Conservation (phyloP, 1,140 invertebrate genomes). For the Nasonia giraulti region DNA sequence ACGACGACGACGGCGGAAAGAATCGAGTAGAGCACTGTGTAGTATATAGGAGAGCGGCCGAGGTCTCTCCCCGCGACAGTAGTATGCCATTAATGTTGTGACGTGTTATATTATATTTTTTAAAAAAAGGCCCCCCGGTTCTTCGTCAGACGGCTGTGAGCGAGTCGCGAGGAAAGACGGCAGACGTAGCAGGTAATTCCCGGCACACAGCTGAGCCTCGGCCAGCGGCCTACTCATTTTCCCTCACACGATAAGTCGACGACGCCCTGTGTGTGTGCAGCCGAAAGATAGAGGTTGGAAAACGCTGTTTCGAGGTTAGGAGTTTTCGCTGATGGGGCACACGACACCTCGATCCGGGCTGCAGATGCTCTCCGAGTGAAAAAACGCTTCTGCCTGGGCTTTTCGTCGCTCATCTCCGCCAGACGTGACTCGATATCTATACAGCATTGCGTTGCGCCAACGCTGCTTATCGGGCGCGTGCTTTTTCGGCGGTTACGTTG, state of each 20-base stretch:
- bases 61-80: slow-evolving; percentile 42
- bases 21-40: background rate
- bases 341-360: background rate
- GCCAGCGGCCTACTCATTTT: background rate
- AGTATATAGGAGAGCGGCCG: background rate
- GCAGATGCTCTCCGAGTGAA: background rate
- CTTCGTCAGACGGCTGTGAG: slow-evolving; percentile 45
- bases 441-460: background rate
- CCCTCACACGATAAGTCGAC: background rate
- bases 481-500: slow-evolving; percentile 2
- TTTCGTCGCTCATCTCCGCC: background rate
- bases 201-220: background rate
- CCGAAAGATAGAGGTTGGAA: slow-evolving; percentile 31
- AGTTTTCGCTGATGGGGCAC: background rate
- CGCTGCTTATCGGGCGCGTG: background rate
- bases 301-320: slow-evolving; percentile 34
- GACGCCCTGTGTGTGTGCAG: background rate
- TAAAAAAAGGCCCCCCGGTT: slow-evolving; percentile 48
- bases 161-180: slow-evolving; percentile 50
- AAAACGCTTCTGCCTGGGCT: background rate
- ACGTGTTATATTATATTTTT: slow-evolving; percentile 70
- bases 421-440: background rate
- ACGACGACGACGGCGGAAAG: background rate
- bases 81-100: slow-evolving; percentile 69
- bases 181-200: slow-evolving; percentile 57